Conservation (phyloP, 1,140 invertebrate genomes). For the Neodiprion fabricii region DNA sequence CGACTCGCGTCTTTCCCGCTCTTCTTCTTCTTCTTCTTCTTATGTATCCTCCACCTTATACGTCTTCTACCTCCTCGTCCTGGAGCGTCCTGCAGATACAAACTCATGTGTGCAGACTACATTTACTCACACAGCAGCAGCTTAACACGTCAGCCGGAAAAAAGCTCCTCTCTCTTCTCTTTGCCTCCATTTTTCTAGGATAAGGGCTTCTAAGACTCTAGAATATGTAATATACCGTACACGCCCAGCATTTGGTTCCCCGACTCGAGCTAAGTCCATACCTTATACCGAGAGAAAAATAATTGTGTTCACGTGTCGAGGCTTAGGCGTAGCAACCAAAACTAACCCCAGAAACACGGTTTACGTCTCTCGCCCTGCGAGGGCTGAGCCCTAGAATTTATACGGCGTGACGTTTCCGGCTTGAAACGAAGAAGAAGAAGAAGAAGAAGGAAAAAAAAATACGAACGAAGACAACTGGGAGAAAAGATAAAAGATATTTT, state of each 20-base stretch:
- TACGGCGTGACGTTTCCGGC: slow-evolving; percentile 53
- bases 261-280: not conserved
- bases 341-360: slow-evolving; percentile 14
- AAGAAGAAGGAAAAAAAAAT: slow-evolving; percentile 7
- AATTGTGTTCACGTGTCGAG: slow-evolving; percentile 42
- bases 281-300: slow-evolving; percentile 20
- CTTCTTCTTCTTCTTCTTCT: not conserved
- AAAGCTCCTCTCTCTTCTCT: slow-evolving; percentile 26
- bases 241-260: not conserved
- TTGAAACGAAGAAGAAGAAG: slow-evolving; percentile 27
- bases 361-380: slow-evolving; percentile 23
- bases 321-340: not conserved
- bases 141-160: slow-evolving; percentile 8
- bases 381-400: slow-evolving; percentile 40
- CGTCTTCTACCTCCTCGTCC: no score
- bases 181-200: slow-evolving; percentile 24
- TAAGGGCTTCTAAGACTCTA: no score
- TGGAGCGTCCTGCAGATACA: no score
- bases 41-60: not conserved
- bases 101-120: no score
- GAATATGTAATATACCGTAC: no score
- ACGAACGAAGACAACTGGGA: no score
- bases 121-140: not conserved
- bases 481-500: no score
- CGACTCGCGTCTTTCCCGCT: slow-evolving; percentile 44